Percentiles rank a stretch among this genome's conserved stretches.
phyloP scores from a whole-genome alignment of 1,140 invertebrate genomes.

The silkworm (Bombyx mori) region ASM3026992v2 NC_085115.1:5578501-5579000 shows the following conservation, averaged over 20 bases:
- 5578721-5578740: conserved; percentile 13
- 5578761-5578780: conserved; percentile 37
- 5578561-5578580: too few relatives aligned
- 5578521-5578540: too few relatives aligned
- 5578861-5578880: background rate
- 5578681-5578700: conserved; percentile 1
- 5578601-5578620: too few relatives aligned
- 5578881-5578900: conserved; percentile 9
- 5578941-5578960: too few relatives aligned
- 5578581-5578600: too few relatives aligned
- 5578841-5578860: background rate
- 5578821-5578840: conserved; percentile 12
- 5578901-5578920: background rate
- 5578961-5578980: too few relatives aligned
- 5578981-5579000: too few relatives aligned
- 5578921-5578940: too few relatives aligned
- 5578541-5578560: too few relatives aligned
- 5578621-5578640: too few relatives aligned
- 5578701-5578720: conserved; percentile 3
- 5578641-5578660: too few relatives aligned
- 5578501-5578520: too few relatives aligned
- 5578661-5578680: conserved; percentile 1
- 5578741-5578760: conserved; percentile 37
- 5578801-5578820: conserved; percentile 13
- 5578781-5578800: conserved; percentile 4